A percentile compares a stretch with the other conserved stretches of the same genome.
Conservation (phyloP, 1,140 invertebrate genomes). For the Whitmania pigra region DNA sequence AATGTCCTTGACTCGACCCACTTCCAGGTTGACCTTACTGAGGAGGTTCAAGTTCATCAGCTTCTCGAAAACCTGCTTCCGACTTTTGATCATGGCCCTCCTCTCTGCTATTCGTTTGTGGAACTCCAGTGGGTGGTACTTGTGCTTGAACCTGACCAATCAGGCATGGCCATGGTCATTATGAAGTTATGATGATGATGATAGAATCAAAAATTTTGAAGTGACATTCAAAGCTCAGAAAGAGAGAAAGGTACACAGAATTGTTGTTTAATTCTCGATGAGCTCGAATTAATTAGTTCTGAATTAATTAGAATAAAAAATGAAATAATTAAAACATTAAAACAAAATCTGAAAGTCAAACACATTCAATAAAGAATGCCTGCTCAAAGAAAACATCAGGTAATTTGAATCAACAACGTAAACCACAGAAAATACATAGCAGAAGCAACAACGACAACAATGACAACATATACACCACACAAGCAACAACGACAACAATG, state of each 20-base stretch:
- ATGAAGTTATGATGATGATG: background rate
- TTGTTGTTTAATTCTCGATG: too few species aligned
- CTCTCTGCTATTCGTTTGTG: slow-evolving; percentile 79
- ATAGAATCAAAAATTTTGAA: background rate
- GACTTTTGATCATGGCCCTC: slow-evolving; percentile 64
- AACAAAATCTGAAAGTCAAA: too few species aligned
- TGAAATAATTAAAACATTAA: too few species aligned
- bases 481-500: background rate
- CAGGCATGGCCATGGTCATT: background rate
- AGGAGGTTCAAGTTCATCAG: slow-evolving; percentile 61
- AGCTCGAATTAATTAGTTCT: too few species aligned
- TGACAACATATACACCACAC: background rate
- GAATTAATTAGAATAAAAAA: too few species aligned
- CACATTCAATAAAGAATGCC: too few species aligned
- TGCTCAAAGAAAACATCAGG: too few species aligned
- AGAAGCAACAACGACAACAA: background rate
- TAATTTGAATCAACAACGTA: too few species aligned
- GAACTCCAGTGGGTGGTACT: slow-evolving; percentile 94
- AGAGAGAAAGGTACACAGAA: too few species aligned
- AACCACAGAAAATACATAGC: background rate
- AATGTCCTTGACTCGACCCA: slow-evolving; percentile 70
- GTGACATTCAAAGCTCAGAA: background rate
- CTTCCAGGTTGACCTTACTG: slow-evolving; percentile 68
- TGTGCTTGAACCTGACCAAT: slow-evolving; percentile 80
- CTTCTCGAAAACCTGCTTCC: slow-evolving; percentile 78